Percentiles rank a stretch among this genome's conserved stretches.
phyloP scores from a whole-genome alignment of 2,113 vertebrate genomes.

The Anolis sagrei region DNA sequence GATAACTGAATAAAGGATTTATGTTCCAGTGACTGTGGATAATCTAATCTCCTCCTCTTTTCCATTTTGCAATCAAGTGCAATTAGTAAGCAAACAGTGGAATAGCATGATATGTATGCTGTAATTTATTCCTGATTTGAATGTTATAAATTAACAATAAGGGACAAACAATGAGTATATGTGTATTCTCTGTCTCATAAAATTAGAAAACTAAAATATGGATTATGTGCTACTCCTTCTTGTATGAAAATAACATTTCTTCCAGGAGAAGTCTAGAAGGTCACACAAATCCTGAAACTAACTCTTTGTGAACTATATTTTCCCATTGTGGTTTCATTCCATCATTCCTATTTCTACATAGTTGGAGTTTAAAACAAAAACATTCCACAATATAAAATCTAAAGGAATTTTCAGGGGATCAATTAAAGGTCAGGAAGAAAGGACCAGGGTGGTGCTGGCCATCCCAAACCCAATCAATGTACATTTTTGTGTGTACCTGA shows the following conservation, averaged over 20 bases:
- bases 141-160: background rate
- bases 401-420: background rate
- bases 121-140: background rate
- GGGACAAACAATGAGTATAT: background rate
- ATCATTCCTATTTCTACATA: background rate
- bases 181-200: background rate
- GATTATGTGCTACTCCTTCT: background rate
- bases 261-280: background rate
- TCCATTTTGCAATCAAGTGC: background rate
- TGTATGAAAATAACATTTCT: background rate
- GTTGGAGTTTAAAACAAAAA: background rate
- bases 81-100: background rate
- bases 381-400: background rate
- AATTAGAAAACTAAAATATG: background rate
- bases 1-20: slow-evolving; percentile 28
- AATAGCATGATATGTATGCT: background rate
- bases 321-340: background rate
- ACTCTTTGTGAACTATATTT: background rate
- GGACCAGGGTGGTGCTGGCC: background rate
- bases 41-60: background rate
- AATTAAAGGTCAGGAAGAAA: background rate
- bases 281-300: background rate
- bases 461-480: background rate
- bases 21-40: slow-evolving; percentile 12
- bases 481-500: background rate